phyloP scores from a whole-genome alignment of 2,888 invertebrate species.

The Schrankia costaestrigalis region DNA sequence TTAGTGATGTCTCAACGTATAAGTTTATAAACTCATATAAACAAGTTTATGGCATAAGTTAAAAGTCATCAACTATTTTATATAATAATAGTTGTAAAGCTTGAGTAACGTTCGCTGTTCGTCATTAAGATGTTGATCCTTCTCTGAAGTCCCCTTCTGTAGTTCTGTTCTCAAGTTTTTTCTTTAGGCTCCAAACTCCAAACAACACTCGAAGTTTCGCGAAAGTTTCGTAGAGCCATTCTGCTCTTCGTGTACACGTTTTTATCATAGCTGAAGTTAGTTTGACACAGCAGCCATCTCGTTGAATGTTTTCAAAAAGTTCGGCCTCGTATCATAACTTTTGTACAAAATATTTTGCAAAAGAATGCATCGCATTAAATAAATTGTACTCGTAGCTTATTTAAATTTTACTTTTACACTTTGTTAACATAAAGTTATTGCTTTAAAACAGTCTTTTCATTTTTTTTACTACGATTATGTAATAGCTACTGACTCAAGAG shows the following conservation, averaged over 20 bases:
- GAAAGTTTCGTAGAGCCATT: constrained; percentile 20
- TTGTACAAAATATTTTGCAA: constrained; percentile 1
- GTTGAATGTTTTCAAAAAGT: constrained; percentile 20
- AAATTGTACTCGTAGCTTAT: too few relatives aligned
- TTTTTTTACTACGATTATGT: too few relatives aligned
- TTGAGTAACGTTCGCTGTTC: too few relatives aligned
- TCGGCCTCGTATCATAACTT: constrained; percentile 11
- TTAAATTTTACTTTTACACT: too few relatives aligned
- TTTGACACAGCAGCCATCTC: constrained; percentile 19
- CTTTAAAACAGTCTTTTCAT: too few relatives aligned
- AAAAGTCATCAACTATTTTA: too few relatives aligned
- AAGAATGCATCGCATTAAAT: constrained; percentile 4
- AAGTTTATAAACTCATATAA: too few relatives aligned
- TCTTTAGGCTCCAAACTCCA: constrained; percentile 19
- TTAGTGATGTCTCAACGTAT: too few relatives aligned
- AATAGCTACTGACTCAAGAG: too few relatives aligned
- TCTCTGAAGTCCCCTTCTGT: constrained; percentile 12
- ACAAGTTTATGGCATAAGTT: too few relatives aligned
- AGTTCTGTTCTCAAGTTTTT: constrained; percentile 23
- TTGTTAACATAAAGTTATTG: too few relatives aligned
- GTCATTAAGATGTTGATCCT: constrained; percentile 27
- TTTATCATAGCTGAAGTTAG: constrained; percentile 19
- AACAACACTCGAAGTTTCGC: constrained; percentile 25
- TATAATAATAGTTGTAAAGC: too few relatives aligned
- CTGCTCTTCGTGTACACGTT: constrained; percentile 23